Evolutionary conservation across 2,797 vertebrate species (phyloP).

Genomic region (Balearica regulorum): DNA sequence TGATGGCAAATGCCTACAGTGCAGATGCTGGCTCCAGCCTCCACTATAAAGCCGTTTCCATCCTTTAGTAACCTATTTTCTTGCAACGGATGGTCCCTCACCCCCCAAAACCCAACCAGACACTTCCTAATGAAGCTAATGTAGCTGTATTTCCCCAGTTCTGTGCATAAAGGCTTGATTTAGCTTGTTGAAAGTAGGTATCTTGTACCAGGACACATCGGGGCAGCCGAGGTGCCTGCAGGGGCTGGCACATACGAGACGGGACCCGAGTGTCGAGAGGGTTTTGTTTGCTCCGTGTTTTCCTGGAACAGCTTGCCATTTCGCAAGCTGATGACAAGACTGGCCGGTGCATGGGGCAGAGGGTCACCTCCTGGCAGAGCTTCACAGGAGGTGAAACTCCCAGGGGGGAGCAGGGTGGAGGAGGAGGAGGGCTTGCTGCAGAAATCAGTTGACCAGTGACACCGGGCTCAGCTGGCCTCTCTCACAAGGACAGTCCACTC

Average conservation of each 20-base stretch:
- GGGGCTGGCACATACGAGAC: background rate
- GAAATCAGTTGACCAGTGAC: background rate
- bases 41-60: background rate
- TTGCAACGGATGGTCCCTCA: background rate
- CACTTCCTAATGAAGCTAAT: background rate
- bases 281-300: background rate
- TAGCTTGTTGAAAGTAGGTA: rapidly evolving
- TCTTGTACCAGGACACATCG: background rate
- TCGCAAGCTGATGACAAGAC: background rate
- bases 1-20: background rate
- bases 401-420: background rate
- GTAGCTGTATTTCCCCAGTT: background rate
- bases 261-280: rapidly evolving
- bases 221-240: background rate
- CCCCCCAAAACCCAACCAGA: background rate
- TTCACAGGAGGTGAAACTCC: background rate
- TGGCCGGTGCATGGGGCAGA: background rate
- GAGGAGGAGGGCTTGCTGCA: background rate
- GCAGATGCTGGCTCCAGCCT: background rate
- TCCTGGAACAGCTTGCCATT: background rate
- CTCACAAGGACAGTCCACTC: background rate
- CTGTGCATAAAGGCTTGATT: background rate
- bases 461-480: background rate
- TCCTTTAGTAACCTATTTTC: background rate
- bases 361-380: background rate